These are phyloP conservation scores for Eretmocerus hayati DNA, from an alignment of 2,888 invertebrate species.

Conservation along the genomic window DNA sequence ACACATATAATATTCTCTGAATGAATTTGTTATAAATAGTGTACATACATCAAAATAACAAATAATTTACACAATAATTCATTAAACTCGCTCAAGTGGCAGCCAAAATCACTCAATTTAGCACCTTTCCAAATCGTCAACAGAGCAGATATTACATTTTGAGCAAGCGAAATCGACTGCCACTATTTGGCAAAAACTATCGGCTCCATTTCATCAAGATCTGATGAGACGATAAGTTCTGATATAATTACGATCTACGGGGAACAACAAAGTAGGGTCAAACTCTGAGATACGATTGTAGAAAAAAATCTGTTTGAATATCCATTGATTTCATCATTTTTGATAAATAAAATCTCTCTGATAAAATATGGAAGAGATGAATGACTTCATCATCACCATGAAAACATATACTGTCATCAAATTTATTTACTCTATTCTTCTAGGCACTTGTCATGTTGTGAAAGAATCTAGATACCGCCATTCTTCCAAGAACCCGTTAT, in stretches of 20 bases:
- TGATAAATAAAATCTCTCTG: slow-evolving; percentile 4
- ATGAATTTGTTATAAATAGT: slow-evolving; percentile 22
- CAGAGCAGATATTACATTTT: slow-evolving; percentile 17
- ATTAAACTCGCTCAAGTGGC: slow-evolving; percentile 14
- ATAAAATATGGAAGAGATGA: slow-evolving; percentile 2
- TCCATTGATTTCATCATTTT: slow-evolving; percentile 7
- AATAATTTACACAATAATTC: slow-evolving; percentile 39
- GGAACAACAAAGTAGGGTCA: slow-evolving; percentile 14
- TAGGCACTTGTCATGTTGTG: slow-evolving; percentile 22
- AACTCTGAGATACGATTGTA: slow-evolving; percentile 4
- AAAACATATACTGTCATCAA: too few species aligned
- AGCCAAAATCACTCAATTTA: slow-evolving; percentile 18
- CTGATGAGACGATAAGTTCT: slow-evolving; percentile 14
- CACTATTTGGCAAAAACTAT: slow-evolving; percentile 7
- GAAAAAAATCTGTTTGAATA: not conserved
- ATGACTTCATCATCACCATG: too few species aligned
- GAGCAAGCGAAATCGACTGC: slow-evolving; percentile 13
- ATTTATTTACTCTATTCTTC: slow-evolving; percentile 13
- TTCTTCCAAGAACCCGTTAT: slow-evolving; percentile 8
- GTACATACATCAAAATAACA: slow-evolving; percentile 33
- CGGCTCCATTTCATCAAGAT: slow-evolving; percentile 7
- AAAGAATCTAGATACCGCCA: slow-evolving; percentile 13
- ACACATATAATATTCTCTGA: slow-evolving; percentile 14
- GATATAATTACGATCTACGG: slow-evolving; percentile 15
- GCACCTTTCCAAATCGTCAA: slow-evolving; percentile 18